These are phyloP conservation scores for Agapornis roseicollis DNA, from an alignment of 2,113 vertebrate species.

Conservation along the genomic window DNA sequence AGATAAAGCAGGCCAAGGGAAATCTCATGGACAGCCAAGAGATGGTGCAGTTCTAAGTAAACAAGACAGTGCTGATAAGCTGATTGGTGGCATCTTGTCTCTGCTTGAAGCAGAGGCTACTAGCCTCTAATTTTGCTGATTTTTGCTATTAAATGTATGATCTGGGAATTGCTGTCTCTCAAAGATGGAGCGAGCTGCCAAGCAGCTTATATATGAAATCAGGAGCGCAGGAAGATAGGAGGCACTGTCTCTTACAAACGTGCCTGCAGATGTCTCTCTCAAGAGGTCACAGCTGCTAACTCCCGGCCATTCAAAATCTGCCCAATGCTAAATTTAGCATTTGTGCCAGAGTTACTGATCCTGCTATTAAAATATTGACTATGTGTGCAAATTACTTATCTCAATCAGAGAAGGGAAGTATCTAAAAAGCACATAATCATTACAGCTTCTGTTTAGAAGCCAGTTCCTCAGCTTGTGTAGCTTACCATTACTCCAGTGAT, in stretches of 20 bases:
- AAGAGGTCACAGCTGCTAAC: constrained; percentile 62
- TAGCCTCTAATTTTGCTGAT: background rate
- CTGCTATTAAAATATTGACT: constrained; percentile 48
- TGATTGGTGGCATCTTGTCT: background rate
- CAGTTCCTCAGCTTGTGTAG: background rate
- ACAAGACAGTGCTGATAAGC: background rate
- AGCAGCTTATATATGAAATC: background rate
- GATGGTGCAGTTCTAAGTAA: background rate
- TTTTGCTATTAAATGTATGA: background rate
- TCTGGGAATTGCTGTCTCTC: background rate
- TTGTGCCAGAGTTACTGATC: constrained; percentile 41
- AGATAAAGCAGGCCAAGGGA: background rate
- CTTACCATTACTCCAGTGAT: background rate
- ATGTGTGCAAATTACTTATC: constrained; percentile 2
- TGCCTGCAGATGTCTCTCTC: constrained; percentile 55
- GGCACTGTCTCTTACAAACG: constrained; percentile 4
- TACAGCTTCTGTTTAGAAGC: background rate
- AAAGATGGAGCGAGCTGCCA: background rate
- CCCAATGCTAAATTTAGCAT: constrained; percentile 33
- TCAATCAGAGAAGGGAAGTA: background rate
- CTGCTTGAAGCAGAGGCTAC: background rate
- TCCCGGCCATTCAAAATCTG: constrained; percentile 19
- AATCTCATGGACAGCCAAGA: background rate
- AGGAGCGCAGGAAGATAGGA: constrained; percentile 28
- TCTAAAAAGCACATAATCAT: background rate